A percentile compares a stretch with the other conserved stretches of the same genome.
These are phyloP conservation scores for Tetranychus piercei DNA, from an alignment of 2,888 invertebrate genomes.

Conservation along the genomic window DNA sequence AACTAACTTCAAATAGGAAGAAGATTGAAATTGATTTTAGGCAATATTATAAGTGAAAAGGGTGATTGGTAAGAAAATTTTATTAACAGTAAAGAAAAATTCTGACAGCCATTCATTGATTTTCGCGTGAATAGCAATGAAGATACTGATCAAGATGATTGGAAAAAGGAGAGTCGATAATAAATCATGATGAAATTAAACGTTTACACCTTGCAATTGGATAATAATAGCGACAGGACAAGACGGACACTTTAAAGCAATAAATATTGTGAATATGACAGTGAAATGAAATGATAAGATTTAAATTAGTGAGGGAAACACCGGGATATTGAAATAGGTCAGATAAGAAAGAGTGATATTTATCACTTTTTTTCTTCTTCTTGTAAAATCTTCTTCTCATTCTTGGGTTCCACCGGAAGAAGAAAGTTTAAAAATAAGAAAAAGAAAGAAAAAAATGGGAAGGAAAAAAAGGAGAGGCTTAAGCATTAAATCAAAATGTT, in stretches of 20 bases:
- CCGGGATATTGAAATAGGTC: background rate
- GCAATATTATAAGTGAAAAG: too few relatives aligned
- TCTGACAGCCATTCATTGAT: too few relatives aligned
- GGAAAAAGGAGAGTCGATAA: too few relatives aligned
- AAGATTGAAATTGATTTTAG: too few relatives aligned
- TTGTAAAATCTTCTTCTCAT: background rate
- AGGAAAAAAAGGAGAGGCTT: slow-evolving; percentile 15
- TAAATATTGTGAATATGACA: background rate
- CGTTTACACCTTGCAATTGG: too few relatives aligned
- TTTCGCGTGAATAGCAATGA: too few relatives aligned
- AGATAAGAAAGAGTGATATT: background rate
- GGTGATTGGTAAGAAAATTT: too few relatives aligned
- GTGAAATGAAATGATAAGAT: background rate
- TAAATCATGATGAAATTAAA: too few relatives aligned
- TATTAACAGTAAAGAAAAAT: too few relatives aligned
- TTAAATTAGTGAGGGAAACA: background rate
- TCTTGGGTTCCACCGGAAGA: slow-evolving; percentile 12
- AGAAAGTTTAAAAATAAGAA: slow-evolving; percentile 13
- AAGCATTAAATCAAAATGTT: background rate
- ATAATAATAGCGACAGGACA: too few relatives aligned
- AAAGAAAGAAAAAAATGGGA: background rate
- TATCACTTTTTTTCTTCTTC: background rate
- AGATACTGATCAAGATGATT: too few relatives aligned
- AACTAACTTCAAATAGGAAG: too few relatives aligned
- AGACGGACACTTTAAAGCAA: background rate